phyloP scores from a whole-genome alignment of 1,140 invertebrate genomes.

The Drosophila trapezifrons region DNA sequence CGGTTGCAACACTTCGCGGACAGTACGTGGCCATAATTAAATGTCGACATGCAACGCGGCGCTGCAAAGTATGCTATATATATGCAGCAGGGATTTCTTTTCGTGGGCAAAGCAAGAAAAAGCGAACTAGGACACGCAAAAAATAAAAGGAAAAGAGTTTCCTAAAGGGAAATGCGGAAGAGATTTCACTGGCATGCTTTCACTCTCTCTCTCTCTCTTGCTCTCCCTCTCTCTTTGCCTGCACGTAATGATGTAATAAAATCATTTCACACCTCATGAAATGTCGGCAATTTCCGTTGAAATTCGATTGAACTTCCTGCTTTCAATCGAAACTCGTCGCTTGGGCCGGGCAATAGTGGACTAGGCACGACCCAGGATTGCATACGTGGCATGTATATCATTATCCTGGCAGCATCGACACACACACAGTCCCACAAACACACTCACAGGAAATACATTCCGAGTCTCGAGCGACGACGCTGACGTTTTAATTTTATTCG shows the following conservation, averaged over 20 bases:
- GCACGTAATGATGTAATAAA: conserved; percentile 84
- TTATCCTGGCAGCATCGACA: conserved; percentile 50
- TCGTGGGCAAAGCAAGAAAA: conserved; percentile 21
- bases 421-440: conserved; percentile 13
- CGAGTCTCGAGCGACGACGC: conserved; percentile 32
- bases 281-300: conserved; percentile 83
- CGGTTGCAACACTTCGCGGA: conserved; percentile 44
- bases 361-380: conserved; percentile 65
- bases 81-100: conserved; percentile 34
- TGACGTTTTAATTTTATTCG: conserved; percentile 83
- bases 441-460: conserved; percentile 41
- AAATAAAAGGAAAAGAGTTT: conserved; percentile 13
- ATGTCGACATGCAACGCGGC: conserved; percentile 76
- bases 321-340: conserved; percentile 25
- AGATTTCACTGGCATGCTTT: conserved; percentile 19
- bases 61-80: conserved; percentile 46
- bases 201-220: conserved; percentile 15
- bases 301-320: conserved; percentile 82
- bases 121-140: conserved; percentile 17
- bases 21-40: conserved; percentile 76
- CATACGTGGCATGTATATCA: conserved; percentile 82
- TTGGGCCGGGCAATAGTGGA: conserved; percentile 40
- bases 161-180: not conserved
- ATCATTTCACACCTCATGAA: conserved; percentile 84
- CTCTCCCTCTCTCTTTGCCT: conserved; percentile 32